A percentile compares a stretch with the other conserved stretches of the same genome.
Conservation (phyloP, 2,888 invertebrate species). For the Diachrysia chrysitis region DNA sequence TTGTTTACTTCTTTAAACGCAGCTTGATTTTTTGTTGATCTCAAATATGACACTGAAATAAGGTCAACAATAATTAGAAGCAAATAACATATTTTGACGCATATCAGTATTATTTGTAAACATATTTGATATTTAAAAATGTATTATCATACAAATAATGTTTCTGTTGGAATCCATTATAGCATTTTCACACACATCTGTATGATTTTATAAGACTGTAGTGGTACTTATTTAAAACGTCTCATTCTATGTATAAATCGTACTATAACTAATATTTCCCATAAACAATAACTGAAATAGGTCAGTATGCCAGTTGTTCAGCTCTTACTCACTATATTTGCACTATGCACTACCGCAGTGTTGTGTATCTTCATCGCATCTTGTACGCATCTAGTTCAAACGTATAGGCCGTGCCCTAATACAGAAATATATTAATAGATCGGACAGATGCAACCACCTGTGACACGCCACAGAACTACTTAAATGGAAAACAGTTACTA, state of each 20-base stretch:
- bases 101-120: too few relatives aligned
- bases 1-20: too few relatives aligned
- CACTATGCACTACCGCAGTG: conserved; percentile 43
- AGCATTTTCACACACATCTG: too few relatives aligned
- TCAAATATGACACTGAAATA: too few relatives aligned
- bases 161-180: background rate
- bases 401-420: background rate
- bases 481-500: background rate
- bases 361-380: conserved; percentile 10
- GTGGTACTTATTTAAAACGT: background rate
- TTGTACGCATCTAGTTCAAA: background rate
- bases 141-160: background rate
- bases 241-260: background rate
- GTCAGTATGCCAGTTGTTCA: conserved; percentile 40
- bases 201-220: background rate
- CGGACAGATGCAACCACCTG: conserved; percentile 8
- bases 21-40: too few relatives aligned
- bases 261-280: background rate
- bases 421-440: background rate
- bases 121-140: too few relatives aligned
- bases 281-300: conserved; percentile 19
- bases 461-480: background rate
- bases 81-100: too few relatives aligned
- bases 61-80: too few relatives aligned
- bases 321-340: conserved; percentile 33